Percentiles rank a stretch among this genome's conserved stretches.
These are phyloP conservation scores for Ciconia stormi DNA, from an alignment of 2,113 vertebrate species.

Conservation along the genomic window DNA sequence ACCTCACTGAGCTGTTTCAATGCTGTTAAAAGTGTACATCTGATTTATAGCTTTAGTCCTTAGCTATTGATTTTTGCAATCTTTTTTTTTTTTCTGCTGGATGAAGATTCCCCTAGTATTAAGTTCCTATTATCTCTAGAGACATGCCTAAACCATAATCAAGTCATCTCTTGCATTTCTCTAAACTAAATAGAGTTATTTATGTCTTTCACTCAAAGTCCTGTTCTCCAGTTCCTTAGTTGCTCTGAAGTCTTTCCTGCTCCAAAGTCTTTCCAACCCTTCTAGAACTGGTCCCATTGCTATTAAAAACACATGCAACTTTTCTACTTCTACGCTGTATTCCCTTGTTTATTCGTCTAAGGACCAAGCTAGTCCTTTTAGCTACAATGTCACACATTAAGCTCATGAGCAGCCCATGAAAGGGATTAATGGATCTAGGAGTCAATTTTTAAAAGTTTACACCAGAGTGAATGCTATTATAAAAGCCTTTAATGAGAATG, in stretches of 20 bases:
- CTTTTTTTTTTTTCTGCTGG: neutral
- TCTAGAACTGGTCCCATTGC: neutral
- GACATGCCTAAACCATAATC: neutral
- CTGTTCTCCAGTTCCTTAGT: neutral
- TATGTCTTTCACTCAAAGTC: neutral
- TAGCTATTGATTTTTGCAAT: neutral
- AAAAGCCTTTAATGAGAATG: slow-evolving; percentile 49
- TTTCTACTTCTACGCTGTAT: neutral
- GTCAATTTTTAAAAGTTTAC: slow-evolving; percentile 53
- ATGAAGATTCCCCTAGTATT: neutral
- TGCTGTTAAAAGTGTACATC: neutral
- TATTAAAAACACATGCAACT: neutral
- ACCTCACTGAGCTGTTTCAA: neutral
- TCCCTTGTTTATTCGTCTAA: neutral
- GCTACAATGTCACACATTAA: neutral
- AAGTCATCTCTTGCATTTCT: neutral
- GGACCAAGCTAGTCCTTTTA: neutral
- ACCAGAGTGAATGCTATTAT: slow-evolving; percentile 25
- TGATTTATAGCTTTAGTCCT: neutral
- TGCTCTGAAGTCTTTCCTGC: neutral
- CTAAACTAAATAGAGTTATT: neutral
- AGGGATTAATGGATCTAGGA: slow-evolving; percentile 22
- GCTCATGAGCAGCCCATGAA: neutral
- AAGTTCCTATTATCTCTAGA: neutral
- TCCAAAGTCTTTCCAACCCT: neutral